phyloP scores from a whole-genome alignment of 1,140 invertebrate species.

The Popillia japonica region DNA sequence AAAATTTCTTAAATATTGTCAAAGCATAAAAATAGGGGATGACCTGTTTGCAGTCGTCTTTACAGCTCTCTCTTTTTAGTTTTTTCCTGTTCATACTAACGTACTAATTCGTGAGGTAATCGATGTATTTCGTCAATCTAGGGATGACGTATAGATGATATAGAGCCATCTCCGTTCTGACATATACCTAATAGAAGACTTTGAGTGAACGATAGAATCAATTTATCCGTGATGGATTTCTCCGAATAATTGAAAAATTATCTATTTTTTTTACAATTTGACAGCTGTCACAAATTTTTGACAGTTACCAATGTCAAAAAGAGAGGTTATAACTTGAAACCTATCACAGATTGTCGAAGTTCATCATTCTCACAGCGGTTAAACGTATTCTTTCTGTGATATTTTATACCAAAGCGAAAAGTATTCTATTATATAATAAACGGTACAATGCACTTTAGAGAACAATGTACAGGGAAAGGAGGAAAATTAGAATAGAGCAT shows the following conservation, averaged over 20 bases:
- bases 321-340: too few species aligned
- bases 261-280: too few species aligned
- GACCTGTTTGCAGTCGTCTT: conserved; percentile 80
- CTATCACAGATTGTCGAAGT: too few species aligned
- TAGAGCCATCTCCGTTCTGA: conserved; percentile 91
- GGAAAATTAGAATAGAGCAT: neutral
- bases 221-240: conserved; percentile 88
- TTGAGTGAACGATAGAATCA: conserved; percentile 97
- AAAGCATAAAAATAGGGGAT: too few species aligned
- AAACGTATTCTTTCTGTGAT: too few species aligned
- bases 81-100: conserved; percentile 95
- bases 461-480: neutral
- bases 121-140: conserved; percentile 92
- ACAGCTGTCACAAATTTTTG: too few species aligned
- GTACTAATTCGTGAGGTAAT: conserved; percentile 97
- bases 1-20: too few species aligned
- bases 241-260: conserved; percentile 72
- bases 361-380: too few species aligned
- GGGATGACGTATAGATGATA: conserved; percentile 96
- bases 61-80: conserved; percentile 85
- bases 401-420: neutral
- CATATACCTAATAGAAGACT: conserved; percentile 87
- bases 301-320: too few species aligned
- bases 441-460: too few species aligned
- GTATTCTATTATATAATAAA: too few species aligned